phyloP scores from a whole-genome alignment of 2,888 invertebrate species.

The Parnassius smintheus region DNA sequence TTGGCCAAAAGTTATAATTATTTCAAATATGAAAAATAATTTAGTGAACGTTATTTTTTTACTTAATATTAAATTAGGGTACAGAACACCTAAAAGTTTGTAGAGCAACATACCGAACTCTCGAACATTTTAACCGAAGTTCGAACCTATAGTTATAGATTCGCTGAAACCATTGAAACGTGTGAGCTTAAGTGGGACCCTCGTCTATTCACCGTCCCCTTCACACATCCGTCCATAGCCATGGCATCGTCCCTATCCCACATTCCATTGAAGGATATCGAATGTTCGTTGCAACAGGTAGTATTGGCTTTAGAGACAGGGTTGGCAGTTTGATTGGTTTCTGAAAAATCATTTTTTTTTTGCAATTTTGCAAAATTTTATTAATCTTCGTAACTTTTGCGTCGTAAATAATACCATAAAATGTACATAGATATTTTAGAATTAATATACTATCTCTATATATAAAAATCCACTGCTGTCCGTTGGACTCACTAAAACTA shows the following conservation, averaged over 20 bases:
- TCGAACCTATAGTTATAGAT: slow-evolving; percentile 75
- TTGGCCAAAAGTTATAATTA: too few relatives aligned
- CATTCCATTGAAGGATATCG: slow-evolving; percentile 78
- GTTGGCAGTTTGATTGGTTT: slow-evolving; percentile 65
- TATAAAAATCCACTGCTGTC: too few relatives aligned
- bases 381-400: too few relatives aligned
- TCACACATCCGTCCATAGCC: slow-evolving; percentile 34
- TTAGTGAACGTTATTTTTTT: too few relatives aligned
- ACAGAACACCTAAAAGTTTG: slow-evolving; percentile 25
- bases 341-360: slow-evolving; percentile 3
- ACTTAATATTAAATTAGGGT: background rate
- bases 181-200: slow-evolving; percentile 70
- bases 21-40: too few relatives aligned
- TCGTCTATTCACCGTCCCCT: slow-evolving; percentile 50
- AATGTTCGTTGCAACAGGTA: slow-evolving; percentile 78
- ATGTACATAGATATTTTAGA: too few relatives aligned
- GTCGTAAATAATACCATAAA: too few relatives aligned
- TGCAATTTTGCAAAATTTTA: too few relatives aligned
- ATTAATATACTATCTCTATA: too few relatives aligned
- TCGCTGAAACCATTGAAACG: slow-evolving; percentile 72
- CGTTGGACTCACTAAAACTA: too few relatives aligned
- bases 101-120: slow-evolving; percentile 51
- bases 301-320: slow-evolving; percentile 72
- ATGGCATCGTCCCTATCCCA: slow-evolving; percentile 45
- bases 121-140: slow-evolving; percentile 43